Base-by-base conservation (phyloP, 2,888 invertebrate genomes). In the Netelia melanura region DNA sequence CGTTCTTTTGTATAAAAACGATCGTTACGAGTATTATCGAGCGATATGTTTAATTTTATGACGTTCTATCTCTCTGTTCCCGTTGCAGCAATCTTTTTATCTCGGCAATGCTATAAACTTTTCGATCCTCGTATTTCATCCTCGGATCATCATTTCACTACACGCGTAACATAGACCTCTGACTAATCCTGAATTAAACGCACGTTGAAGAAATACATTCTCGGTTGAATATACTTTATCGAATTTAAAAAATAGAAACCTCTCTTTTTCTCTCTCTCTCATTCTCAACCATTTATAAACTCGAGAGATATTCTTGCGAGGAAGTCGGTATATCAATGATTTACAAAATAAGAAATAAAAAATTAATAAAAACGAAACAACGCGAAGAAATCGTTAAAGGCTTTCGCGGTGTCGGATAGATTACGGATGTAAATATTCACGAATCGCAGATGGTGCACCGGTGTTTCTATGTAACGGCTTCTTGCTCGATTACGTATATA, bases 391-490 rank as follows among this genome's bases (percentile, higher is more conserved):
- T 68, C 52, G 17, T 62, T 25, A 62, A 79, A 64, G 71, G 21
- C 68, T 38, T 43, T 61, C 6, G 2, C 56, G 30, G 54, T 8
- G 54, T 72, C 30, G 25, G 43, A 56, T 48, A 48, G 54, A 80
- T 80, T 65, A 43, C 30, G 9, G 17, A 65, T 79, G 56, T 72
- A 65, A 65, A 44, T 56, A 65, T 56, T 64, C 30, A 48, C 44
- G 68, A 71, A 62, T 79, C 62, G 43, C 70, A 71, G 70, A 43
- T 71, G 70, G 62, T 65, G 43, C 72, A 58, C 17, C 25, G 70
- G 54, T 25, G 38, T 72, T n/a, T 64, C 65, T 43, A 30, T 30
- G 30, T 80, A 80, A 71, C 79, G 79, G 72, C 44, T 56, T 30
- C 56, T 79, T 43, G 17, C 38, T 9, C 38, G 48, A 6, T 6